Conservation (phyloP, 2,888 invertebrate genomes). For the Bombylius major region DNA sequence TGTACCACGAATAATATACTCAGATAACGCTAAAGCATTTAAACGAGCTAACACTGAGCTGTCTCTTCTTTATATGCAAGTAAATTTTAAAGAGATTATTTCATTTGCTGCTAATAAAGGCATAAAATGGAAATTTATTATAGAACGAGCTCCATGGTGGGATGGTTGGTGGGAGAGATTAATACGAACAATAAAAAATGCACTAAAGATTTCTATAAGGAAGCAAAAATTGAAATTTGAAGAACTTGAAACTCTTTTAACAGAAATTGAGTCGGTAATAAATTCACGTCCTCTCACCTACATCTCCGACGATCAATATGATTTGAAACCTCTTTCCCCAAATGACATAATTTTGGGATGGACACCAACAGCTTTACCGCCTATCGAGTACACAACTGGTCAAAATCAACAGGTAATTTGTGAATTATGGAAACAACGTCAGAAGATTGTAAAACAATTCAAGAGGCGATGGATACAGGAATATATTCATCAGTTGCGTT, state of each 20-base stretch:
- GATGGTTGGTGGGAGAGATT: constrained; percentile 9
- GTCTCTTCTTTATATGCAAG: too few relatives aligned
- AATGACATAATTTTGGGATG: not conserved
- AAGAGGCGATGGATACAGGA: not conserved
- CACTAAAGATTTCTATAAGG: constrained; percentile 10
- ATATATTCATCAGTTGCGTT: not conserved
- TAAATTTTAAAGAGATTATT: too few relatives aligned
- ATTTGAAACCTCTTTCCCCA: not conserved
- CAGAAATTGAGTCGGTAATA: constrained; percentile 2
- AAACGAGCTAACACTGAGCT: too few relatives aligned
- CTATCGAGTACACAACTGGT: too few relatives aligned
- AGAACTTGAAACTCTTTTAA: constrained; percentile 4
- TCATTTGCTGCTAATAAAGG: not conserved
- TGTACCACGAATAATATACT: too few relatives aligned
- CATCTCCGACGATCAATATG: constrained; percentile 3
- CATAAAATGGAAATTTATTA: constrained; percentile 9
- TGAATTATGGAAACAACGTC: not conserved
- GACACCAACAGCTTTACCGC: too few relatives aligned
- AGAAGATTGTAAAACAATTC: not conserved
- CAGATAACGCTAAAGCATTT: too few relatives aligned
- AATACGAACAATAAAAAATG: constrained; percentile 6
- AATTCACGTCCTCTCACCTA: constrained; percentile 3
- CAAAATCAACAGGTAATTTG: too few relatives aligned
- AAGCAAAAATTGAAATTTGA: constrained; percentile 1
- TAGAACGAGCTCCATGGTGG: constrained; percentile 10